A percentile compares a stretch with the other conserved stretches of the same genome.
These are phyloP conservation scores for Glaucidium brasilianum DNA, from an alignment of 2,113 vertebrate genomes.

Conservation along the genomic window DNA sequence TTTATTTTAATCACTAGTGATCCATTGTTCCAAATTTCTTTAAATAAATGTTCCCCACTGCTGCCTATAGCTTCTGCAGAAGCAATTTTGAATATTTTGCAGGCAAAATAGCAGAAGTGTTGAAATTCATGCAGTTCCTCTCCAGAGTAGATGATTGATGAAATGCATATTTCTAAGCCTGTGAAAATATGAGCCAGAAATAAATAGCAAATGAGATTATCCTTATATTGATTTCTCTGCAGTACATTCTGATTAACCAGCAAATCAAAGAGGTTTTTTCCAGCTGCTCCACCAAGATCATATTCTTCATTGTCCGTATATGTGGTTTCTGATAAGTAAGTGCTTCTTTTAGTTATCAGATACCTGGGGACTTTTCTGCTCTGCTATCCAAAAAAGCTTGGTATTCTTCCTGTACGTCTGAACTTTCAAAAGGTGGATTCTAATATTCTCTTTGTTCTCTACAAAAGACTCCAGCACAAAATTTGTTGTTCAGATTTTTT, in stretches of 20 bases:
- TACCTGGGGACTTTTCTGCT: neutral
- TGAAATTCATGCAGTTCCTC: conserved; percentile 50
- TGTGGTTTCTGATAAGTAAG: neutral
- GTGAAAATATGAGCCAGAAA: conserved; percentile 32
- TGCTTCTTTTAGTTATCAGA: neutral
- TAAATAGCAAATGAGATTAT: conserved; percentile 58
- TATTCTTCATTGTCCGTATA: neutral
- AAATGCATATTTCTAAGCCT: conserved; percentile 41
- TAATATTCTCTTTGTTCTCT: neutral
- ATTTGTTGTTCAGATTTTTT: neutral
- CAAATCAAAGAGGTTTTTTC: conserved; percentile 4
- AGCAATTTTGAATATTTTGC: conserved; percentile 52
- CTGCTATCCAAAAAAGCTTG: neutral
- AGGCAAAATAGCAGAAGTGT: conserved; percentile 37
- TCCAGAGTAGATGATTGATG: conserved; percentile 39
- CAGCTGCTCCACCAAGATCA: neutral
- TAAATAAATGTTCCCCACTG: conserved; percentile 54
- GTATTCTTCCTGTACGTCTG: neutral
- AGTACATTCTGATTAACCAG: conserved; percentile 37
- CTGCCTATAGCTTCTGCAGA: conserved; percentile 25
- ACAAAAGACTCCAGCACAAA: neutral
- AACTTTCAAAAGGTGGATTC: neutral
- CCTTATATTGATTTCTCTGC: conserved; percentile 49
- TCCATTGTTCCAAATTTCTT: conserved; percentile 50
- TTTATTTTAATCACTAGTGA: conserved; percentile 48